Evolutionary conservation across 2,888 invertebrate genomes (phyloP).

Genomic region (Ganaspis brasiliensis): DNA sequence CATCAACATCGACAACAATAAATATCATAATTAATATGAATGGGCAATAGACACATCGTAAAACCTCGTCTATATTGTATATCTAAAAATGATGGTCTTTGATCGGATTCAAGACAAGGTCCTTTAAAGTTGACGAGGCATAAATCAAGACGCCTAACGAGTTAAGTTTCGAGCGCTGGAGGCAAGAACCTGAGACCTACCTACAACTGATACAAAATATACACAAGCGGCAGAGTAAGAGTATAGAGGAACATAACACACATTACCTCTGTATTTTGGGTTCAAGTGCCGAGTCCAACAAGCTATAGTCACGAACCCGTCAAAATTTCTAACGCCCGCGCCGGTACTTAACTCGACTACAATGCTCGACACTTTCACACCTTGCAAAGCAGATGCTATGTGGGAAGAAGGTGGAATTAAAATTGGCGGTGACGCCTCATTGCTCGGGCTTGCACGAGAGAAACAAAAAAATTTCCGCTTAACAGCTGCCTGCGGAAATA

Average conservation of each 20-base stretch:
- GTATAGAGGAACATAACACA: constrained; percentile 6
- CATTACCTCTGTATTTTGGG: constrained; percentile 12
- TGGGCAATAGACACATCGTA: constrained; percentile 12
- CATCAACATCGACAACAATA: constrained; percentile 21
- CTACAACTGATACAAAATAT: constrained; percentile 17
- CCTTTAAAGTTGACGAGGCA: constrained; percentile 42
- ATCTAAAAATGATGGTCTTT: constrained; percentile 35
- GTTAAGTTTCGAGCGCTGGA: constrained; percentile 22
- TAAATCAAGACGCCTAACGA: constrained; percentile 42
- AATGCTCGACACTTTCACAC: constrained; percentile 41
- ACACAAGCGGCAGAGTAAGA: neutral
- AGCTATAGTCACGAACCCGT: constrained; percentile 39
- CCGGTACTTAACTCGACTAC: constrained; percentile 37
- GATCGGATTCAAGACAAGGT: constrained; percentile 42
- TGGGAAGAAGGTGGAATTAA: constrained; percentile 40
- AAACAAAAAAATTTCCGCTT: constrained; percentile 49
- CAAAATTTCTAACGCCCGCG: constrained; percentile 37
- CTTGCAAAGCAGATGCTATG: constrained; percentile 44
- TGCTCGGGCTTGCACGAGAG: constrained; percentile 16
- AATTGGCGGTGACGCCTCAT: constrained; percentile 37
- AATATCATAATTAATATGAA: constrained; percentile 43
- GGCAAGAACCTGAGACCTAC: constrained; percentile 31
- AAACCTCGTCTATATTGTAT: constrained; percentile 23
- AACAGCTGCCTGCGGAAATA: constrained; percentile 56
- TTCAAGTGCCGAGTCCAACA: neutral